Evolutionary conservation across 2,113 vertebrate species (phyloP).

Genomic region (Copsychus sechellarum): DNA sequence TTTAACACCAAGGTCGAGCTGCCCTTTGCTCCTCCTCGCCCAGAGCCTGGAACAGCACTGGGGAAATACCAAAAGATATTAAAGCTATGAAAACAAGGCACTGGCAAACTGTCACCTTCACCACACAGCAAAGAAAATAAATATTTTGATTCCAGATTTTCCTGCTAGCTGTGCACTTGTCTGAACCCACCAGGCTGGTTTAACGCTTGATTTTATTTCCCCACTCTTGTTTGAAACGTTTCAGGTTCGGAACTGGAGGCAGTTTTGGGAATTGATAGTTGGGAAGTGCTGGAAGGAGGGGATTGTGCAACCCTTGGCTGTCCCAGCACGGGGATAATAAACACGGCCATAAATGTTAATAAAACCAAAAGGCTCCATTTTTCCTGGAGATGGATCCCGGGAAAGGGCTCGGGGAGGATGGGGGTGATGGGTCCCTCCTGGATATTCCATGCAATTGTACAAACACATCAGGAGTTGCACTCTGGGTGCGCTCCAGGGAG

Average conservation of each 20-base stretch:
- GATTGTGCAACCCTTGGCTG: not conserved
- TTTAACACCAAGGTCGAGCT: slow-evolving; percentile 26
- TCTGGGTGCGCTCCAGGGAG: not conserved
- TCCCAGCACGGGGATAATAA: slow-evolving; percentile 24
- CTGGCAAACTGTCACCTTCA: not conserved
- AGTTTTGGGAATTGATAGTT: slow-evolving; percentile 21
- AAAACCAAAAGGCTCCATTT: not conserved
- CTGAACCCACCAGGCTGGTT: not conserved
- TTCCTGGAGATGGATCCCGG: not conserved
- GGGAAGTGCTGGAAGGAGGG: not conserved
- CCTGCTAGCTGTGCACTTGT: not conserved
- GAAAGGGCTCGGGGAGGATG: not conserved
- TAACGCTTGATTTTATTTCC: not conserved
- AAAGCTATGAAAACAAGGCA: not conserved
- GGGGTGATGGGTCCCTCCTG: not conserved
- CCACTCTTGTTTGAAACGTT: not conserved
- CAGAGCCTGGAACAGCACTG: not conserved
- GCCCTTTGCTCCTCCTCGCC: slow-evolving; percentile 27
- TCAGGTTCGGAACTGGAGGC: slow-evolving; percentile 18
- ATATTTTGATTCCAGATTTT: not conserved
- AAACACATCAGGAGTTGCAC: not conserved
- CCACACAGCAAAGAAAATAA: not conserved
- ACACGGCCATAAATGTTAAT: slow-evolving; percentile 1
- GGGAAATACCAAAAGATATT: slow-evolving; percentile 3
- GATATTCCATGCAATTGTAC: slow-evolving; percentile 6